Conservation (phyloP, 1,140 invertebrate species). For the Asbolus verrucosus region DNA sequence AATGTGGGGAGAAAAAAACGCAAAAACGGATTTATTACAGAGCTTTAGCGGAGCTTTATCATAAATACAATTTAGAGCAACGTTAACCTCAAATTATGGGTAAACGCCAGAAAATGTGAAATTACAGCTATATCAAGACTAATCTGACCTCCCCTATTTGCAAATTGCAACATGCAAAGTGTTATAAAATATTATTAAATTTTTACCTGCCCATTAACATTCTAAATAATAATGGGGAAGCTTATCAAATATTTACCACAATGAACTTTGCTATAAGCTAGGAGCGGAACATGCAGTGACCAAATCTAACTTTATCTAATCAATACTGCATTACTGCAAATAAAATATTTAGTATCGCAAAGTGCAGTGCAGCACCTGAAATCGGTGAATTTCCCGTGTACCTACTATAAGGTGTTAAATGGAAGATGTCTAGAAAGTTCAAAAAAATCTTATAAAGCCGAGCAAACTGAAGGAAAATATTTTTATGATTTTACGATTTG, state of each 20-base stretch:
- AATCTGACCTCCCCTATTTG: constrained; percentile 16
- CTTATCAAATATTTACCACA: not conserved
- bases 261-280: not conserved
- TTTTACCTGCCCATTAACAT: constrained; percentile 15
- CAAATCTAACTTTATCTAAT: no score
- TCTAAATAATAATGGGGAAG: not conserved
- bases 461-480: no score
- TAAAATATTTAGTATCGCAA: no score
- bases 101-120: constrained; percentile 17
- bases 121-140: constrained; percentile 21
- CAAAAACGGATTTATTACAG: constrained; percentile 37
- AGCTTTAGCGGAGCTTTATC: constrained; percentile 30
- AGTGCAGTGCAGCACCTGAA: no score
- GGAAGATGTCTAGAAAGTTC: no score
- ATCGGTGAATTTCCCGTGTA: no score
- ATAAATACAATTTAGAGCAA: constrained; percentile 39
- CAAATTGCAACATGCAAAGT: constrained; percentile 33
- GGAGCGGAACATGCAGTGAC: no score
- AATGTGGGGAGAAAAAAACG: constrained; percentile 15
- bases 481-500: no score
- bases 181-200: constrained; percentile 14
- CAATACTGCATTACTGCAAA: no score
- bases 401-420: no score
- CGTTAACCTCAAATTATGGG: constrained; percentile 37
- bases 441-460: no score